Evolutionary conservation across 2,797 vertebrate species (phyloP).

Genomic region (Gymnoscopelus microlampas): DNA sequence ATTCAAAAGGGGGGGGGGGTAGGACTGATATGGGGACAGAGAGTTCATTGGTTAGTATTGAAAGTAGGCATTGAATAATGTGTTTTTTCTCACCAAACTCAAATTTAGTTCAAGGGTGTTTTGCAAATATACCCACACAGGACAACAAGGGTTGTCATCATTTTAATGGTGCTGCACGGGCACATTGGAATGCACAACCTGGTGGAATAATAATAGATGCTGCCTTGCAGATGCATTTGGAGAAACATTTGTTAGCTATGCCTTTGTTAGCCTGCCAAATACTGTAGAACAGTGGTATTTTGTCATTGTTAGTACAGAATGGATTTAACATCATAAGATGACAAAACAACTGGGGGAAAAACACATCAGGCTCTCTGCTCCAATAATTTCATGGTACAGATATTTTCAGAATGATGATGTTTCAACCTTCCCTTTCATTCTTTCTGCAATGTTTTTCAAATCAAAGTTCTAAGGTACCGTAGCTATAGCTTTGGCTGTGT

Average conservation of each 20-base stretch:
- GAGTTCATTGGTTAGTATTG: neutral
- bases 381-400: slow-evolving; percentile 7
- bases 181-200: slow-evolving; percentile 8
- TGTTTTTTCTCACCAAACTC: neutral
- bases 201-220: slow-evolving; percentile 6
- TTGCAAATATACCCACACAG: too few relatives aligned
- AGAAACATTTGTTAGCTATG: slow-evolving; percentile 29
- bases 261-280: slow-evolving; percentile 12
- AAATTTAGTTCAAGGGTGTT: too few relatives aligned
- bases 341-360: neutral
- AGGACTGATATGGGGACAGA: neutral
- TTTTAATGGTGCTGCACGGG: slow-evolving; percentile 10
- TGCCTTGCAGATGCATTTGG: neutral
- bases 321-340: neutral
- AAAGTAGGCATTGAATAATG: too few relatives aligned
- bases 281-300: neutral
- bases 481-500: slow-evolving; percentile 27
- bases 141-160: neutral
- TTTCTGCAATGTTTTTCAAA: too few relatives aligned
- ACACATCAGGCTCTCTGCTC: neutral
- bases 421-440: too few relatives aligned
- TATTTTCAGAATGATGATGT: slow-evolving; percentile 5
- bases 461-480: neutral
- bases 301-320: neutral
- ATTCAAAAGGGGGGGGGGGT: neutral